Evolutionary conservation across 2,797 vertebrate genomes (phyloP).

Genomic region (Otus scops): DNA sequence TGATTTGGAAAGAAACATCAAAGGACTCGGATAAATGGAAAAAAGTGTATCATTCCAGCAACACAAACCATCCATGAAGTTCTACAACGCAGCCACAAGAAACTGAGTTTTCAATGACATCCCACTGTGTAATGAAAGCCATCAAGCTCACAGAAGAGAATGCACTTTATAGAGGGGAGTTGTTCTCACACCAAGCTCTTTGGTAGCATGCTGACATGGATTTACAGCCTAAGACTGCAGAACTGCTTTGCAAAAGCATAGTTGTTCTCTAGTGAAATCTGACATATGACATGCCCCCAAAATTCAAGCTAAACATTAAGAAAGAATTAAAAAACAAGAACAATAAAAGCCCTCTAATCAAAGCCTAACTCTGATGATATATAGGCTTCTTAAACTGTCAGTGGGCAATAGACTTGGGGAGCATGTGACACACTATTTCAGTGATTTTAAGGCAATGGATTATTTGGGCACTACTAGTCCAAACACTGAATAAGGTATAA

Average conservation of each 20-base stretch:
- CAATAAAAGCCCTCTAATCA: not conserved
- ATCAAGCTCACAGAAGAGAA: not conserved
- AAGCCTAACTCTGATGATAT: not conserved
- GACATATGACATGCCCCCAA: rapidly evolving
- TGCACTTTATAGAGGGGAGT: not conserved
- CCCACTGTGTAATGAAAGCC: not conserved
- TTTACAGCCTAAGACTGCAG: not conserved
- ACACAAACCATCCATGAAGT: not conserved
- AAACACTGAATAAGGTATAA: not conserved
- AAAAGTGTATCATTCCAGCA: not conserved
- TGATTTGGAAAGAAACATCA: not conserved
- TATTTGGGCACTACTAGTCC: not conserved
- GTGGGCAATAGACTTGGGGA: not conserved
- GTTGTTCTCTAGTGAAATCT: not conserved
- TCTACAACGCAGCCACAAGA: not conserved
- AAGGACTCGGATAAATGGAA: not conserved
- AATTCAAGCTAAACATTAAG: not conserved
- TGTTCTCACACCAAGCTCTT: not conserved
- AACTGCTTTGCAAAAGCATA: not conserved
- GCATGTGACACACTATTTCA: not conserved
- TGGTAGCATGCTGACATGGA: not conserved
- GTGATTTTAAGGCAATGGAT: not conserved
- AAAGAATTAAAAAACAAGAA: not conserved
- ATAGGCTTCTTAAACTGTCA: not conserved
- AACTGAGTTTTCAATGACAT: not conserved